Conservation (phyloP, 2,888 invertebrate genomes). For the Auanema sp. region DNA sequence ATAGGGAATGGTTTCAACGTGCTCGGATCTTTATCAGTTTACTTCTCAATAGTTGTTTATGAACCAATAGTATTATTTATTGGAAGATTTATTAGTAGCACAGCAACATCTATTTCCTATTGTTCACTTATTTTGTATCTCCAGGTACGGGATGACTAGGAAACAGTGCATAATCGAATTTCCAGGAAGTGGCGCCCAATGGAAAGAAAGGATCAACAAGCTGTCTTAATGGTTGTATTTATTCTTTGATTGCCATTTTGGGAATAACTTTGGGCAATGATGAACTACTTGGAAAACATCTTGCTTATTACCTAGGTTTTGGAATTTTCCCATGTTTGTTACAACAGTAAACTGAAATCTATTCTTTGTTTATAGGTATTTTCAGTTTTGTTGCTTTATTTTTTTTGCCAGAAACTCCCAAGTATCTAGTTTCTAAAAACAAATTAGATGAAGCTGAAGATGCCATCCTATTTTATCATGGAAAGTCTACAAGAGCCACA, state of each 20-base stretch:
- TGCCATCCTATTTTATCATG: constrained; percentile 16
- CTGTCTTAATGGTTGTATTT: constrained; percentile 20
- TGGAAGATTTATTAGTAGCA: constrained; percentile 18
- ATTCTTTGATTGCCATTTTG: constrained; percentile 20
- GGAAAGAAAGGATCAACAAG: constrained; percentile 13
- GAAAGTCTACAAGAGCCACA: constrained; percentile 6
- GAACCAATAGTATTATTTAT: constrained; percentile 13
- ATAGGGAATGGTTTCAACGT: constrained; percentile 21
- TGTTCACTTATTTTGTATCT: constrained; percentile 17
- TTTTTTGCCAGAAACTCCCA: constrained; percentile 18
- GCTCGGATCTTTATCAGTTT: constrained; percentile 13
- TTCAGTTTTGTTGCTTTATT: constrained; percentile 18
- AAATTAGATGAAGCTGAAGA: constrained; percentile 17
- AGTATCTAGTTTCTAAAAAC: constrained; percentile 13
- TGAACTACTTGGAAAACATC: constrained; percentile 16
- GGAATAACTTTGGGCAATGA: constrained; percentile 21
- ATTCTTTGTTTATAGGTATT: constrained; percentile 6
- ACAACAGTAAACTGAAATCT: background rate
- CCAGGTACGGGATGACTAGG: background rate
- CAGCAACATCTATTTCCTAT: constrained; percentile 16
- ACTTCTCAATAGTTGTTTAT: constrained; percentile 12
- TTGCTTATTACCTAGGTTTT: constrained; percentile 16
- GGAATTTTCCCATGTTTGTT: constrained; percentile 16
- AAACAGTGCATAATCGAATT: background rate
- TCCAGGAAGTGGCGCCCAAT: constrained; percentile 20